Base-by-base conservation (phyloP, 2,113 vertebrate species). In the Falcunculus frontatus region DNA sequence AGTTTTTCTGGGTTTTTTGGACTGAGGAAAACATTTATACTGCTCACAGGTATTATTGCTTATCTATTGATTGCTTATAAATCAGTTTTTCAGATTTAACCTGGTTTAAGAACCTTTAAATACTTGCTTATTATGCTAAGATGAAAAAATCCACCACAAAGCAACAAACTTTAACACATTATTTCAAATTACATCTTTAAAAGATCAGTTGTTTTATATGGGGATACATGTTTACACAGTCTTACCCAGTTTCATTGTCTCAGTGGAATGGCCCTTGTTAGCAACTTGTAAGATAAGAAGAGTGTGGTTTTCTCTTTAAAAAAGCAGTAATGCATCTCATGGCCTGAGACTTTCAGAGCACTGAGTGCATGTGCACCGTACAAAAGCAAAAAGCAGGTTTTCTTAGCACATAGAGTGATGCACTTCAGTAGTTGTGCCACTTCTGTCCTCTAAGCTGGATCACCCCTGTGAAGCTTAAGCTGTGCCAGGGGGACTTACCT, bases 381-480 rank as follows among this genome's bases (percentile, higher is more conserved):
- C 2, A 35, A 47, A 74, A 65, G 5, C 15, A 86, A 87, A 57
- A 84, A 78, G 7, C 1, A 47, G 11, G 5, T 47, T 87, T 72
- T 63, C 46, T 35, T 44, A 56, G 37, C 14, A 16, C 7, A 47
- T 11, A 63, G 16, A 62, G 11, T 18, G 14, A 47, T 3, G 6
- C 13, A 35, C 3, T 33, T 18, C 3, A 1, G 14, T 39, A 62
- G 3, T 16, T 62, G n/a, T 5, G 4, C n/a, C 42, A 55, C 6
- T 78, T 84, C 6, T 44, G 6, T 4, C 27, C 29, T 23, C 81
- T 39, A n/a, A 70, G 3, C 18, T 89, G 4, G 30, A 20, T 55
- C 41, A 39, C 9, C 23, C 42, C 50, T 57, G 9, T 53, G 13
- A 2, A 30, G 17, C 6, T 59, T 81, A 4, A n/a, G 6, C 39